These are phyloP conservation scores for Tychaedon coryphoeus DNA, from an alignment of 2,113 vertebrate species.

Conservation along the genomic window DNA sequence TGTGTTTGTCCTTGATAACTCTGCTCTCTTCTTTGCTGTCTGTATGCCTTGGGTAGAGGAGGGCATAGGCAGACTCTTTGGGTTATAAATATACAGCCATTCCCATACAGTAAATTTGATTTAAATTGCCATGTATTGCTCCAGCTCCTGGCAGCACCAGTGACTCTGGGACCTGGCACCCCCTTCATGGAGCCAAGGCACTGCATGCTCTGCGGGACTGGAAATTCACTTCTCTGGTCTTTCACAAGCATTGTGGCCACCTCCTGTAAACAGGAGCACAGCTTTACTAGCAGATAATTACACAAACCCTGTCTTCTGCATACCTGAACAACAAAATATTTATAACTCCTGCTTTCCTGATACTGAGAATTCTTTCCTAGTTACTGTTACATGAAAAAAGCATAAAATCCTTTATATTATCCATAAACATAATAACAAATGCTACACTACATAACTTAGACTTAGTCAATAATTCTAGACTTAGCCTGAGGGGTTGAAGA, in stretches of 20 bases:
- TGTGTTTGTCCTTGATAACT: background rate
- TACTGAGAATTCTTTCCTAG: background rate
- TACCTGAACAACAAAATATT: background rate
- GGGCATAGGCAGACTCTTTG: background rate
- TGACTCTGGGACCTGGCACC: background rate
- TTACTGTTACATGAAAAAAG: slow-evolving; percentile 63
- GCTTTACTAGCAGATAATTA: background rate
- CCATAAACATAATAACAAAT: slow-evolving; percentile 76
- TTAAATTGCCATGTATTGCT: background rate
- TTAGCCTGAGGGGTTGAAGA: slow-evolving; percentile 72
- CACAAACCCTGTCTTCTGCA: background rate
- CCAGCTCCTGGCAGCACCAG: background rate
- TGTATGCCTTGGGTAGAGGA: background rate
- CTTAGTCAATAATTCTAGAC: slow-evolving; percentile 75
- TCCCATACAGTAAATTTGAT: background rate
- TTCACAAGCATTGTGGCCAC: background rate
- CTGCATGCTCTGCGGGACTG: background rate
- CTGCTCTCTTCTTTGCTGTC: background rate
- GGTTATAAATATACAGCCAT: background rate
- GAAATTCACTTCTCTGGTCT: background rate
- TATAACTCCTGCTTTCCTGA: slow-evolving; percentile 25
- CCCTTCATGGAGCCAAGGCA: background rate
- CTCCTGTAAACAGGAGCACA: background rate
- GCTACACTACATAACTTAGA: slow-evolving; percentile 66
- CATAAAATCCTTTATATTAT: slow-evolving; percentile 70